Evolutionary conservation across 2,113 vertebrate species (phyloP).

Genomic region (Nycticebus coucang): DNA sequence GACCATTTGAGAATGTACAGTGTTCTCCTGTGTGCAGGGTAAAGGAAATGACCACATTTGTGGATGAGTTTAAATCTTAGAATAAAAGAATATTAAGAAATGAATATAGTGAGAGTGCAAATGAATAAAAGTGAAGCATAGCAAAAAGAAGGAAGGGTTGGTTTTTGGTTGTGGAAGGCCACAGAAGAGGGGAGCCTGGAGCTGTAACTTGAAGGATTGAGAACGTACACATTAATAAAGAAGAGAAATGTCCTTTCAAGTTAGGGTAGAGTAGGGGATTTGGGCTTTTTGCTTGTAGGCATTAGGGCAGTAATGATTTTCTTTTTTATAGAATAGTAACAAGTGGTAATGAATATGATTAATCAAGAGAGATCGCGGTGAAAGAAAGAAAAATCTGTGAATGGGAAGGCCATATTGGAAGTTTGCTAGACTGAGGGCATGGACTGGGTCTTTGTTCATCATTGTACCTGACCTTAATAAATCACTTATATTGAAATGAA

Average conservation of each 20-base stretch:
- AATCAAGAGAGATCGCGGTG: background rate
- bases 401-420: background rate
- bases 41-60: background rate
- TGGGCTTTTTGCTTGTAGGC: background rate
- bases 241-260: background rate
- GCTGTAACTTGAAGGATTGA: background rate
- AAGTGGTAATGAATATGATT: background rate
- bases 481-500: background rate
- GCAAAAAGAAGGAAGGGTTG: background rate
- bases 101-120: background rate
- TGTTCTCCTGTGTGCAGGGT: background rate
- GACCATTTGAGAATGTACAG: background rate
- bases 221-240: background rate
- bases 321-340: background rate
- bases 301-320: background rate
- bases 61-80: background rate
- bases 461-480: background rate
- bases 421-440: background rate
- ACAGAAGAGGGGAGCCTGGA: background rate
- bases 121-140: background rate
- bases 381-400: background rate
- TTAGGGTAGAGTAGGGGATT: background rate
- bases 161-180: background rate
- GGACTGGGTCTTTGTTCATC: background rate
- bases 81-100: slow-evolving; percentile 16